Percentiles rank a stretch among this genome's conserved stretches.
Evolutionary conservation across 1,140 invertebrate species (phyloP).

Genomic region (Diorhabda sublineata): DNA sequence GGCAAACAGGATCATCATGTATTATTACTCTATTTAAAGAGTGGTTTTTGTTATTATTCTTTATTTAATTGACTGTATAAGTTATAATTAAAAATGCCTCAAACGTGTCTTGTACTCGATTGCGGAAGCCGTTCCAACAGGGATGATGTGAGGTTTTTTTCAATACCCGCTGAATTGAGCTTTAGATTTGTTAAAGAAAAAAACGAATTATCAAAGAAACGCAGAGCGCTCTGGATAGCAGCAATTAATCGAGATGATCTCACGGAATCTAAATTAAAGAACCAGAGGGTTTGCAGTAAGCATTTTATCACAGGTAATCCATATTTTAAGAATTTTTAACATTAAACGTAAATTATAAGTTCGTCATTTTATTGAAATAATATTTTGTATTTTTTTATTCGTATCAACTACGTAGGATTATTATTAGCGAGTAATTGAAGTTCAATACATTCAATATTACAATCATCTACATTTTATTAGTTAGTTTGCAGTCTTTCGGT

Average conservation of each 20-base stretch:
- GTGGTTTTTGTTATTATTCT: too few species aligned
- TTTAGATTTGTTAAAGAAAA: conserved; percentile 3
- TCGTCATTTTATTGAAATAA: not conserved
- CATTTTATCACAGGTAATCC: conserved; percentile 20
- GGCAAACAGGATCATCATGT: too few species aligned
- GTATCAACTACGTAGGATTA: too few species aligned
- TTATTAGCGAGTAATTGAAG: too few species aligned
- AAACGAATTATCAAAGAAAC: conserved; percentile 15
- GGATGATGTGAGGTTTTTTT: conserved; percentile 6
- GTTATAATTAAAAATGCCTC: conserved; percentile 8
- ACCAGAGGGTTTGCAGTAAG: conserved; percentile 18
- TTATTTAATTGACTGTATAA: too few species aligned
- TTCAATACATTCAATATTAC: too few species aligned
- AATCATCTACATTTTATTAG: too few species aligned
- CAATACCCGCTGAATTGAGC: conserved; percentile 3
- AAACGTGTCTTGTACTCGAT: conserved; percentile 10
- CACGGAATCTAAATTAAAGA: conserved; percentile 14
- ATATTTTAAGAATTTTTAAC: not conserved
- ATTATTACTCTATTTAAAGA: too few species aligned
- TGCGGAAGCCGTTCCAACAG: conserved; percentile 5
- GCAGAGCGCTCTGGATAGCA: conserved; percentile 13
- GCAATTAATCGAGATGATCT: conserved; percentile 15
- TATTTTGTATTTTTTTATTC: too few species aligned
- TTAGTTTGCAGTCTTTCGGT: too few species aligned
- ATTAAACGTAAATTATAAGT: not conserved